Conservation (phyloP, 2,113 vertebrate species). For the Glareola pratincola region DNA sequence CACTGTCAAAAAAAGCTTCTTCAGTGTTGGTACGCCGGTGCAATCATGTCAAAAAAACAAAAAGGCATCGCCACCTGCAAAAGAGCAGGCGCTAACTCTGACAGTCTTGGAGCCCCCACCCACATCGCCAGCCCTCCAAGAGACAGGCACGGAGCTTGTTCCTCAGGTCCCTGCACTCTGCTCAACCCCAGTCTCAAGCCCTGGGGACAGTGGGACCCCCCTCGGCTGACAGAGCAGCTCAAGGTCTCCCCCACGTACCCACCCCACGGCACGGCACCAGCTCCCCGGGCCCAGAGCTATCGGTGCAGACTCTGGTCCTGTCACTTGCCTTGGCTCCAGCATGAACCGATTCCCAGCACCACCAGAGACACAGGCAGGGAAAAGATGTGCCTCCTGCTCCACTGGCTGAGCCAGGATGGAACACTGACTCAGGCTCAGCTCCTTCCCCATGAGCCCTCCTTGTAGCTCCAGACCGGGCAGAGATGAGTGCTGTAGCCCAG, state of each 20-base stretch:
- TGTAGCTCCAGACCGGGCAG: background rate
- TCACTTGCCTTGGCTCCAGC: background rate
- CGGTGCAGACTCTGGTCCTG: background rate
- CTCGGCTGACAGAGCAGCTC: background rate
- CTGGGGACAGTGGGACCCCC: background rate
- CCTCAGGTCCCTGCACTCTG: background rate
- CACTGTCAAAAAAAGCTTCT: slow-evolving; percentile 26
- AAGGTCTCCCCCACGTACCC: too few species aligned
- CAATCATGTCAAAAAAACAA: background rate
- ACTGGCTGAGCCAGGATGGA: fast-evolving
- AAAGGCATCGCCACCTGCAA: background rate
- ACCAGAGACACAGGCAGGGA: background rate
- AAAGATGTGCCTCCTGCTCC: background rate
- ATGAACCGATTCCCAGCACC: background rate
- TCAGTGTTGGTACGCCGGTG: background rate
- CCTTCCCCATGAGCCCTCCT: background rate
- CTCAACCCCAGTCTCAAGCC: fast-evolving
- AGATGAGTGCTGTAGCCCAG: background rate
- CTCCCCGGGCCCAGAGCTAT: background rate
- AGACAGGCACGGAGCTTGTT: fast-evolving
- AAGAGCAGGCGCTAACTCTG: slow-evolving; percentile 8
- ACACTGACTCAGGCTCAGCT: background rate
- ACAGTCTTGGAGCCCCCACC: background rate
- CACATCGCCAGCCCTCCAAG: background rate
- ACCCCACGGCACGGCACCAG: fast-evolving